Base-by-base conservation (phyloP, 2,113 vertebrate species). In the Gnathonemus echidnorhynchus region DNA sequence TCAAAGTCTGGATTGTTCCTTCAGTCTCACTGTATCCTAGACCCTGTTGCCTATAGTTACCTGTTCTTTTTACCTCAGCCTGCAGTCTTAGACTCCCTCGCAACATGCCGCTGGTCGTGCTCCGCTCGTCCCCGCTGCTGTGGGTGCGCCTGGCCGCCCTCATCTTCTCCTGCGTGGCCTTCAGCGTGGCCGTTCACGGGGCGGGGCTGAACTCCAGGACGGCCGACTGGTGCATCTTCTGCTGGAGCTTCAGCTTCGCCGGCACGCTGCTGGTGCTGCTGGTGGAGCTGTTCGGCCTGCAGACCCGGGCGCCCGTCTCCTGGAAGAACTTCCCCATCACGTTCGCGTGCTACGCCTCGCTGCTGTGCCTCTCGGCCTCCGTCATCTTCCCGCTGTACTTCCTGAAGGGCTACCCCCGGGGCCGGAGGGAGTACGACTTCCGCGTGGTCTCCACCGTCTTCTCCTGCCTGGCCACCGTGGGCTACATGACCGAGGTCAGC, bases 281-380 rank as follows among this genome's bases (percentile, higher is more conserved):
- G 42, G 95, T 98, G 89, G 97, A 98, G 94, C 88, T 97, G 15
- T 94, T 94, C 0, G 96, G 96, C 0, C 92, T 97, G 21, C 97
- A 97, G 94, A 53, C 94, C 0, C 95, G 95, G 17, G 96, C 92
- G 21, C 97, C 97, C 0, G 93, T 98, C 56, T 98, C 97, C 89
- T 98, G 97, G 97, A 96, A 96, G 89, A 98, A 98, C 94, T 97
- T 98, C 93, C 95, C 97, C 89, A 98, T 98, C 94, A 98, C 97
- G 6, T 97, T 95, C 0, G 97, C 97, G 90, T 97, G 96, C 93
- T 98, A 97, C 0, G 96, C 97, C 0, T 95, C 96, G 31, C 95
- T 98, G 50, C 95, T 98, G 93, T 97, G 97, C 92, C 95, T 98
- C n/a, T 97, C 97, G 0, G 95, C 97, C 89, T 97, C 97, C 90